Percentiles rank a stretch among this genome's conserved stretches.
Conservation (phyloP, 1,140 invertebrate species). For the Mycetomoellerius zeteki region DNA sequence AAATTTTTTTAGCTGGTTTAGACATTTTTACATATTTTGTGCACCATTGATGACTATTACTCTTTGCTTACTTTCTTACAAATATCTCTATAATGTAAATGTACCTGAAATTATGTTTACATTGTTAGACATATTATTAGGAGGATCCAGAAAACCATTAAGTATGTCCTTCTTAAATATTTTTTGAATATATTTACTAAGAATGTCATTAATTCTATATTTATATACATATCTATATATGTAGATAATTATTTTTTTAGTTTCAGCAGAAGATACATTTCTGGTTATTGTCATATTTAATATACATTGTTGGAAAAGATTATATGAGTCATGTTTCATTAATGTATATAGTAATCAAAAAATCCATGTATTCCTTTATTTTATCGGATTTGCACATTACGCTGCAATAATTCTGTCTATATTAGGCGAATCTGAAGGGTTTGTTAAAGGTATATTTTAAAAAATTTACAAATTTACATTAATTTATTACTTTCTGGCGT, state of each 20-base stretch:
- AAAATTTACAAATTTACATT: slow-evolving; percentile 18
- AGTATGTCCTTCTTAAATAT: slow-evolving; percentile 77
- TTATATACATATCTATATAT: neutral
- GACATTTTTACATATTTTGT: slow-evolving; percentile 92
- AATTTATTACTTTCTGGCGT: no score
- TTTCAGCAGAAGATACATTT: slow-evolving; percentile 87
- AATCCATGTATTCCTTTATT: slow-evolving; percentile 93
- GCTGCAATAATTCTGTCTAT: slow-evolving; percentile 89
- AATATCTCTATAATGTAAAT: slow-evolving; percentile 85
- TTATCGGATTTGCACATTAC: slow-evolving; percentile 92
- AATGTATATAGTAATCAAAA: slow-evolving; percentile 93
- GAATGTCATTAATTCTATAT: neutral
- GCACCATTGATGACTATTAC: slow-evolving; percentile 86
- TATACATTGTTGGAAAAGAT: slow-evolving; percentile 91
- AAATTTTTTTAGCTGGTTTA: slow-evolving; percentile 88
- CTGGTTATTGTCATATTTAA: slow-evolving; percentile 89
- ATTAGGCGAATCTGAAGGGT: slow-evolving; percentile 91
- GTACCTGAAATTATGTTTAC: slow-evolving; percentile 85
- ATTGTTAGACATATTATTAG: slow-evolving; percentile 87
- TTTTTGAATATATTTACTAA: neutral
- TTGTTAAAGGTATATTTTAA: slow-evolving; percentile 86
- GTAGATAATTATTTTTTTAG: slow-evolving; percentile 83
- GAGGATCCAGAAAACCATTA: slow-evolving; percentile 86
- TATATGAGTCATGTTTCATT: slow-evolving; percentile 93
- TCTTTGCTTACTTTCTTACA: slow-evolving; percentile 85